Evolutionary conservation across 2,888 invertebrate genomes (phyloP).

Genomic region (Acanthoscelides obtectus): DNA sequence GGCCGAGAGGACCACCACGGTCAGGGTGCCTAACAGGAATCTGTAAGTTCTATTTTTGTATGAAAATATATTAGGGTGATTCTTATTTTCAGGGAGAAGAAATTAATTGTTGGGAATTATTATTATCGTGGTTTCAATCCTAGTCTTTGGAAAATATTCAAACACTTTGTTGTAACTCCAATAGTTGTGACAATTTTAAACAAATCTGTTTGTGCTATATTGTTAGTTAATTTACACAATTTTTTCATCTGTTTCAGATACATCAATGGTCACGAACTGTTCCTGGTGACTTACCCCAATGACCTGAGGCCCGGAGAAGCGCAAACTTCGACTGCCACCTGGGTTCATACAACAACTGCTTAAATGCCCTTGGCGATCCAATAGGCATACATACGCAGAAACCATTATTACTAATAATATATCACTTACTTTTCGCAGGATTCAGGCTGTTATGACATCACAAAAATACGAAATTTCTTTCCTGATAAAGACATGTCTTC

Average conservation of each 20-base stretch:
- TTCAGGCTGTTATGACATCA: neutral
- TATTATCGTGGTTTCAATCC: no score
- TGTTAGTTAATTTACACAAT: no score
- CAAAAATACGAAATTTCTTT: neutral
- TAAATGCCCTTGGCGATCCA: constrained; percentile 1
- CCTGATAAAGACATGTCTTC: no score
- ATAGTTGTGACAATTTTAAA: no score
- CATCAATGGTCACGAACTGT: constrained; percentile 41
- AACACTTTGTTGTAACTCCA: no score
- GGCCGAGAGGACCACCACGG: constrained; percentile 26
- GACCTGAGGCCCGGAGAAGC: constrained; percentile 34
- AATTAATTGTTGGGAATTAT: neutral
- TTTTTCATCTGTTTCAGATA: constrained; percentile 33
- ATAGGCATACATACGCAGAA: no score
- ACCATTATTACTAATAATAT: constrained; percentile 20
- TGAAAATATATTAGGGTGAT: no score
- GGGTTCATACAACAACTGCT: constrained; percentile 20
- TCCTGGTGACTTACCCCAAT: constrained; percentile 41
- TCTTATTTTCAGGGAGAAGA: neutral
- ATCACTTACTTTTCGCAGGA: neutral
- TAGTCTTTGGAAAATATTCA: no score
- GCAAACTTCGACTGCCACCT: constrained; percentile 15
- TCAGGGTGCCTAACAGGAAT: constrained; percentile 26
- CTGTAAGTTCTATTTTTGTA: constrained; percentile 27
- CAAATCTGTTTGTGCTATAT: no score